Conservation (phyloP, 2,113 vertebrate genomes). For the Entomyzon cyanotis region DNA sequence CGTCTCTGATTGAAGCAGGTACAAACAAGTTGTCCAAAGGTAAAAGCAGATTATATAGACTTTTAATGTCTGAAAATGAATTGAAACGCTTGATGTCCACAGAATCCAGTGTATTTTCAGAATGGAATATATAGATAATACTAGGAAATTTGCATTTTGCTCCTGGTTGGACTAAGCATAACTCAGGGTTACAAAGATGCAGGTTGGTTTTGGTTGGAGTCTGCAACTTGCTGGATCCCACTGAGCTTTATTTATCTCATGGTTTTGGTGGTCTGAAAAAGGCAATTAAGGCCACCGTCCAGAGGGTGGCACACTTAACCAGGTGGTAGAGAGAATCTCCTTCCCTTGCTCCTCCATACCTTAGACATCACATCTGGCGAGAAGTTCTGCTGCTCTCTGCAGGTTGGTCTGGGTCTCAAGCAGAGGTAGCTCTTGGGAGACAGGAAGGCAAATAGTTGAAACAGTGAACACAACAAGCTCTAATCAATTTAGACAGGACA, state of each 20-base stretch:
- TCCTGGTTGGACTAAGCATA: neutral
- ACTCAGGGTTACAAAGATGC: neutral
- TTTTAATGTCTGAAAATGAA: neutral
- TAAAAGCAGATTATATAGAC: neutral
- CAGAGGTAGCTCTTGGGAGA: neutral
- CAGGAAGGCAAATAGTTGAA: neutral
- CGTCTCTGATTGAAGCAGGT: accelerated
- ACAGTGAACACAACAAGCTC: neutral
- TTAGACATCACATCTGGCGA: neutral
- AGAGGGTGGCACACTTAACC: neutral
- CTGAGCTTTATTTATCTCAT: neutral
- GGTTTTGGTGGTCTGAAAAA: neutral
- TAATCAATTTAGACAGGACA: neutral
- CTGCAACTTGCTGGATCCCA: neutral
- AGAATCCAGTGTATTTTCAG: neutral
- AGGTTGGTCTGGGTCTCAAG: neutral
- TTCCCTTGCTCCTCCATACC: neutral
- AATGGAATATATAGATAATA: neutral
- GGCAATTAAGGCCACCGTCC: neutral
- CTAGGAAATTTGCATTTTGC: neutral
- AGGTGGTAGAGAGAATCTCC: neutral
- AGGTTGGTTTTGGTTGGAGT: accelerated
- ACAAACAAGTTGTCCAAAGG: neutral
- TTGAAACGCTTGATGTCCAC: neutral
- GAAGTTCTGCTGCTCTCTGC: neutral